phyloP scores from a whole-genome alignment of 2,888 invertebrate genomes.

The Antheraea assamensis region DNA sequence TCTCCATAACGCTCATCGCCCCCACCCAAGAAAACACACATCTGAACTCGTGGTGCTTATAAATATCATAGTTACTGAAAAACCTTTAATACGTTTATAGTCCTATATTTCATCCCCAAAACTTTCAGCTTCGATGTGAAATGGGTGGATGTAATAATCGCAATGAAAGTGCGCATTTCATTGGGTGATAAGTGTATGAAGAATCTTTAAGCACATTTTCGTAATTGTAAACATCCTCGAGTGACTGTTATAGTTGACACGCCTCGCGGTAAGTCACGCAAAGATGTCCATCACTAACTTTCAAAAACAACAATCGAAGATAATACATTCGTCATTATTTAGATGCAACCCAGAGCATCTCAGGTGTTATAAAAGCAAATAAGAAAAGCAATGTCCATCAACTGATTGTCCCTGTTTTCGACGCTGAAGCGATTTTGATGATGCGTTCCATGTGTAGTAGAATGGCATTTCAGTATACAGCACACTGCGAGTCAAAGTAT shows the following conservation, averaged over 20 bases:
- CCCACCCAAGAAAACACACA: too few species aligned
- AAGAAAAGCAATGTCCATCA: background rate
- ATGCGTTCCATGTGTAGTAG: conserved; percentile 36
- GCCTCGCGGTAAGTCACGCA: too few species aligned
- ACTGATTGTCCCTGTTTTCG: conserved; percentile 11
- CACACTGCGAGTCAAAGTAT: conserved; percentile 37
- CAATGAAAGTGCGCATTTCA: background rate
- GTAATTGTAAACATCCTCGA: too few species aligned
- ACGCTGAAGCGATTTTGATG: conserved; percentile 33
- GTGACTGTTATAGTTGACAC: too few species aligned
- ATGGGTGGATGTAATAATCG: background rate
- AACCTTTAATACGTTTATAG: too few species aligned
- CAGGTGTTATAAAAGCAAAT: background rate
- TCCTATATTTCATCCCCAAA: too few species aligned
- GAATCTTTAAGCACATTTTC: background rate
- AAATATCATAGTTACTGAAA: too few species aligned
- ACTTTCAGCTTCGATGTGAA: too few species aligned
- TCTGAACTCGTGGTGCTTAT: too few species aligned
- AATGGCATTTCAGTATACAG: conserved; percentile 37
- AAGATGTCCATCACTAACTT: background rate
- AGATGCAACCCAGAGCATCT: background rate
- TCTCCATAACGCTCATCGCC: too few species aligned
- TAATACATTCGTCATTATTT: conserved; percentile 1
- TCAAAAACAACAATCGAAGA: background rate
- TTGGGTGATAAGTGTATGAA: background rate